A percentile compares a stretch with the other conserved stretches of the same genome.
These are phyloP conservation scores for Poecilia latipinna DNA, from an alignment of 2,113 vertebrate species.

Conservation along the genomic window DNA sequence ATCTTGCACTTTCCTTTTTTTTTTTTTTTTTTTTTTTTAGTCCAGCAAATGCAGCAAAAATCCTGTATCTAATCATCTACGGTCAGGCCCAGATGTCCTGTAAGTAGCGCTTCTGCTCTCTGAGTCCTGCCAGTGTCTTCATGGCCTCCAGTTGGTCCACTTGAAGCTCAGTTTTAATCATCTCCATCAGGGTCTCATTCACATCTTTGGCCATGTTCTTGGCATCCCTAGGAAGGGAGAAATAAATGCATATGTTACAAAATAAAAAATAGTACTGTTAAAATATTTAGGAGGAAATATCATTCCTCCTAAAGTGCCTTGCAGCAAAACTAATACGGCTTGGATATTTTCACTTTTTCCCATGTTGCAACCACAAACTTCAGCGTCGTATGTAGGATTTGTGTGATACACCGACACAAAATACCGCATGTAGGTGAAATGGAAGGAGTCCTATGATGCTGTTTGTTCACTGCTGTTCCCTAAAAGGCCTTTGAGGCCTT, in stretches of 20 bases:
- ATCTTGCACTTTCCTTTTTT: not conserved
- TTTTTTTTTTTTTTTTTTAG: conserved; percentile 13
- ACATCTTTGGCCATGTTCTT: conserved; percentile 97
- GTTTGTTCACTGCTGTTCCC: not conserved
- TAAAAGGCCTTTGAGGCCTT: not conserved
- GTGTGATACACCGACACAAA: not conserved
- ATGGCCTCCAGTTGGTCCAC: conserved; percentile 87
- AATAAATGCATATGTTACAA: not conserved
- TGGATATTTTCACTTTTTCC: not conserved
- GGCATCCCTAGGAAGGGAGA: conserved; percentile 83
- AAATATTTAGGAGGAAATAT: not conserved
- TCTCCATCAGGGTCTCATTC: conserved; percentile 83
- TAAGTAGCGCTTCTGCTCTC: conserved; percentile 89
- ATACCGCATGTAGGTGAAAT: not conserved
- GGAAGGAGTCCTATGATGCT: not conserved
- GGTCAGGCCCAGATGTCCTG: conserved; percentile 94
- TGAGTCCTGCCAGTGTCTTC: conserved; percentile 85
- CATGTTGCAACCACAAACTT: not conserved
- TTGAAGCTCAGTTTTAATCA: conserved; percentile 82
- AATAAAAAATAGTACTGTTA: not conserved
- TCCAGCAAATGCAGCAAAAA: conserved; percentile 23
- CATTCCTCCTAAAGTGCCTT: not conserved
- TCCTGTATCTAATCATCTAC: conserved; percentile 22
- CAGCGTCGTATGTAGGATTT: not conserved
- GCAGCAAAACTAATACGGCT: not conserved